Percentiles rank a stretch among this genome's conserved stretches.
phyloP scores from a whole-genome alignment of 2,888 invertebrate genomes.

The Junonia oenone region DNA sequence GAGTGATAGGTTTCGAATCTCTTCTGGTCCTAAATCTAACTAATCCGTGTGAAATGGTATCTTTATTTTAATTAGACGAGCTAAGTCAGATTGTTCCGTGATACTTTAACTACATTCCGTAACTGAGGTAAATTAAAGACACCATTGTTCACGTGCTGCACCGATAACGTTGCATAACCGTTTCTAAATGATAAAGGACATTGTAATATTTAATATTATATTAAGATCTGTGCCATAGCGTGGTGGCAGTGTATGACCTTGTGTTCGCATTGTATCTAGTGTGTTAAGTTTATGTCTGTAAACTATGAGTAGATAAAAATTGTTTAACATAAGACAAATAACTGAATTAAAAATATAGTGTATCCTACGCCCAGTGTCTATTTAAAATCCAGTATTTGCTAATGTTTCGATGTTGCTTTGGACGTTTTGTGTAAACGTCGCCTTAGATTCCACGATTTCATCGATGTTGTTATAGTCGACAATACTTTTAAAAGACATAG shows the following conservation, averaged over 20 bases:
- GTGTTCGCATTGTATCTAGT: slow-evolving; percentile 65
- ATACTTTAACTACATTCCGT: slow-evolving; percentile 11
- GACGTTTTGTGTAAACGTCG: slow-evolving; percentile 39
- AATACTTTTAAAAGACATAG: slow-evolving; percentile 48
- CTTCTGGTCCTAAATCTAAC: slow-evolving; percentile 56
- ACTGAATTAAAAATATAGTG: slow-evolving; percentile 42
- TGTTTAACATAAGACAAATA: slow-evolving; percentile 56
- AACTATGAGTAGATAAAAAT: slow-evolving; percentile 59
- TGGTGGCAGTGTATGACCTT: slow-evolving; percentile 67
- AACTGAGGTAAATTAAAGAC: slow-evolving; percentile 18
- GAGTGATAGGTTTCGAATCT: slow-evolving; percentile 77
- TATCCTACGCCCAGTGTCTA: slow-evolving; percentile 43
- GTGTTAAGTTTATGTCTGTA: slow-evolving; percentile 66
- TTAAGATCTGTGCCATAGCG: slow-evolving; percentile 76
- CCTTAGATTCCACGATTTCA: slow-evolving; percentile 49
- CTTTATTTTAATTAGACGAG: slow-evolving; percentile 20
- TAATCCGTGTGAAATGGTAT: slow-evolving; percentile 41
- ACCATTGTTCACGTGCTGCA: slow-evolving; percentile 12
- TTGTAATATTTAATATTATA: slow-evolving; percentile 51
- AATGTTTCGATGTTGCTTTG: slow-evolving; percentile 38
- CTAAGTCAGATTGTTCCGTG: slow-evolving; percentile 1
- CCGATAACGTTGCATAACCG: slow-evolving; percentile 9
- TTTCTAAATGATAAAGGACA: slow-evolving; percentile 40
- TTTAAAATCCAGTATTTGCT: slow-evolving; percentile 37
- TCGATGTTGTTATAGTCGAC: slow-evolving; percentile 39